These are phyloP conservation scores for Meriones psammophilus DNA, from an alignment of 2,797 vertebrate genomes.

Conservation along the genomic window DNA sequence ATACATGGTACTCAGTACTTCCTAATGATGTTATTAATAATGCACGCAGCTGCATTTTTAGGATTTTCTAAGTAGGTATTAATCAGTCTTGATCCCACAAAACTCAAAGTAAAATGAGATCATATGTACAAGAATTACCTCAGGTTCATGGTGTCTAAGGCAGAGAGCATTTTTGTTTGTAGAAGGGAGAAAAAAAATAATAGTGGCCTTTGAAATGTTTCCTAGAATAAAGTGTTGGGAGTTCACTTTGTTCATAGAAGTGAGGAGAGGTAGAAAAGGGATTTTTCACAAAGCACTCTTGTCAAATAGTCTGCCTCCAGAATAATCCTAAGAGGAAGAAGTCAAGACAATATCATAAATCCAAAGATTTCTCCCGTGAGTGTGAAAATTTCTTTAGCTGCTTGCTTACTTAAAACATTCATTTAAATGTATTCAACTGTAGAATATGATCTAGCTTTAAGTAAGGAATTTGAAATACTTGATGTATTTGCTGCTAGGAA, in stretches of 20 bases:
- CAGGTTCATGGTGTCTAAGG: not conserved
- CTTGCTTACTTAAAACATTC: not conserved
- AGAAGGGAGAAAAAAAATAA: not conserved
- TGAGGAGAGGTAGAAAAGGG: not conserved
- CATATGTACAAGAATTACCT: not conserved
- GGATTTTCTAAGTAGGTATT: slow-evolving; percentile 51
- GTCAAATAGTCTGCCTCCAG: not conserved
- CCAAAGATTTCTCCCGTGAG: not conserved
- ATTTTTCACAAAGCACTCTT: not conserved
- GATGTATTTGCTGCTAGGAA: slow-evolving; percentile 5
- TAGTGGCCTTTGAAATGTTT: not conserved
- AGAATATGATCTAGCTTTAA: not conserved
- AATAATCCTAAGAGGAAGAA: not conserved
- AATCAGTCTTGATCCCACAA: not conserved
- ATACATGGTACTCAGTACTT: slow-evolving; percentile 54
- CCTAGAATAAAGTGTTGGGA: not conserved
- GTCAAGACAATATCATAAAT: not conserved
- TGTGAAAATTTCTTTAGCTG: not conserved
- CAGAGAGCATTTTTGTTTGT: not conserved
- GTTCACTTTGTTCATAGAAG: not conserved
- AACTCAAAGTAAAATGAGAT: not conserved
- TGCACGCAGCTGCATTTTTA: slow-evolving; percentile 16
- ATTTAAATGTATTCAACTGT: not conserved
- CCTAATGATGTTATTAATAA: slow-evolving; percentile 70
- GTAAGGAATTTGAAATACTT: not conserved